Percentiles rank a stretch among this genome's conserved stretches.
Conservation (phyloP, 2,888 invertebrate species). For the Dastarcus helophoroides region DNA sequence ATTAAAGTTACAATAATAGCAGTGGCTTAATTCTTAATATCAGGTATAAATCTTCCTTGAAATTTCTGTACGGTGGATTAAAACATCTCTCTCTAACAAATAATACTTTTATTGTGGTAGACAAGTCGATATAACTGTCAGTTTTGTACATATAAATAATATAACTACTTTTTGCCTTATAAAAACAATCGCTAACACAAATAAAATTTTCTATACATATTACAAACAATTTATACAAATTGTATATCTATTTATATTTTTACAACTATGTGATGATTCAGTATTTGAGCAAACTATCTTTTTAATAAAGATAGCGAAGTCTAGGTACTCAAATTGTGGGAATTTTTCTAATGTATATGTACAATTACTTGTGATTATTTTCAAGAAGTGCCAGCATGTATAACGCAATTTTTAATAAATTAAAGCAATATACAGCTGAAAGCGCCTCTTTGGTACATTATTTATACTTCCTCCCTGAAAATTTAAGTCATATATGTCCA, state of each 20-base stretch:
- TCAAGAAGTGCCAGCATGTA: constrained; percentile 24
- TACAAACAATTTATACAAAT: constrained; percentile 8
- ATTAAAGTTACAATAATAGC: constrained; percentile 24
- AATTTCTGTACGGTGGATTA: constrained; percentile 10
- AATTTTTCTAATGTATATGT: too few species aligned
- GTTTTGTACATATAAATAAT: constrained; percentile 2
- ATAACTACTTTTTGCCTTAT: neutral
- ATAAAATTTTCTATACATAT: constrained; percentile 10
- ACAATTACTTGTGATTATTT: too few species aligned
- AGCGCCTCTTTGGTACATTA: constrained; percentile 33
- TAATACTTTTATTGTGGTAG: constrained; percentile 10
- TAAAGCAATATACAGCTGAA: constrained; percentile 37
- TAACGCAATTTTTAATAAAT: constrained; percentile 29
- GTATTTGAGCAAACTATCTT: neutral
- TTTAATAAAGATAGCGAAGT: too few species aligned
- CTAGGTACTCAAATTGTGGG: too few species aligned
- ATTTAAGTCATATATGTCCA: constrained; percentile 1
- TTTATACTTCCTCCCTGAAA: constrained; percentile 1
- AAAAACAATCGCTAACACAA: constrained; percentile 6
- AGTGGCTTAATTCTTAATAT: constrained; percentile 10
- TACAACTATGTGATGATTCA: too few species aligned
- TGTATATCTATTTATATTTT: neutral
- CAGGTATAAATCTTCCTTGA: constrained; percentile 12
- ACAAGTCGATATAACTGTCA: neutral
- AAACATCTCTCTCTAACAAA: constrained; percentile 5